Evolutionary conservation across 2,888 invertebrate species (phyloP).

Genomic region (Galerucella pusilla): DNA sequence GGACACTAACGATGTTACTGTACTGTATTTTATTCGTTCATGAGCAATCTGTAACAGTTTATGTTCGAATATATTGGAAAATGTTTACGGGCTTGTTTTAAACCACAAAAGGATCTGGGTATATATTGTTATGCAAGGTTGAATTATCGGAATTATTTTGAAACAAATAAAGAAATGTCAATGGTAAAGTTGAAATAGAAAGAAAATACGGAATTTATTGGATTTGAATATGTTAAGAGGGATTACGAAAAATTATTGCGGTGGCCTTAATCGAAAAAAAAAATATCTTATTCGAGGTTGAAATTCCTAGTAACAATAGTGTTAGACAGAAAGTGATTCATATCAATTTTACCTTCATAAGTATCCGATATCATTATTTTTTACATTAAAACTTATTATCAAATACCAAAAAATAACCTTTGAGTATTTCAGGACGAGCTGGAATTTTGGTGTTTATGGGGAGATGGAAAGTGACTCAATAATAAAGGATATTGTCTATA

Average conservation of each 20-base stretch:
- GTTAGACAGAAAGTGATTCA: too few relatives aligned
- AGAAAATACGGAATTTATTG: not conserved
- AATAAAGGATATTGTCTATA: too few relatives aligned
- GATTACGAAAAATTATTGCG: not conserved
- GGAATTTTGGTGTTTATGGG: too few relatives aligned
- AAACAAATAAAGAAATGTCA: not conserved
- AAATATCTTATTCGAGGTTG: too few relatives aligned
- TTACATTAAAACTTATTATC: too few relatives aligned
- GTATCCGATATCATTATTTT: too few relatives aligned
- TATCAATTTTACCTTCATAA: too few relatives aligned
- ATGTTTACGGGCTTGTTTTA: slow-evolving; percentile 16
- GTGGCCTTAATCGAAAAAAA: too few relatives aligned
- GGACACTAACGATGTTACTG: slow-evolving; percentile 45
- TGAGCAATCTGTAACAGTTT: slow-evolving; percentile 34
- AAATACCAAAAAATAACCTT: too few relatives aligned
- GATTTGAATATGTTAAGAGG: not conserved
- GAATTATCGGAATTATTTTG: slow-evolving; percentile 6
- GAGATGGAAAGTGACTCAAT: too few relatives aligned
- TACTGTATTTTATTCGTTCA: slow-evolving; percentile 48
- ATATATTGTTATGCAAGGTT: slow-evolving; percentile 3
- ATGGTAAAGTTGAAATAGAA: not conserved
- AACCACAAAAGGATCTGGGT: slow-evolving; percentile 11
- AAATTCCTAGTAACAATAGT: too few relatives aligned
- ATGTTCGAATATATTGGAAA: slow-evolving; percentile 13
- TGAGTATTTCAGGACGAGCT: too few relatives aligned